Evolutionary conservation across 2,888 invertebrate genomes (phyloP).

Genomic region (Galeruca laticollis): DNA sequence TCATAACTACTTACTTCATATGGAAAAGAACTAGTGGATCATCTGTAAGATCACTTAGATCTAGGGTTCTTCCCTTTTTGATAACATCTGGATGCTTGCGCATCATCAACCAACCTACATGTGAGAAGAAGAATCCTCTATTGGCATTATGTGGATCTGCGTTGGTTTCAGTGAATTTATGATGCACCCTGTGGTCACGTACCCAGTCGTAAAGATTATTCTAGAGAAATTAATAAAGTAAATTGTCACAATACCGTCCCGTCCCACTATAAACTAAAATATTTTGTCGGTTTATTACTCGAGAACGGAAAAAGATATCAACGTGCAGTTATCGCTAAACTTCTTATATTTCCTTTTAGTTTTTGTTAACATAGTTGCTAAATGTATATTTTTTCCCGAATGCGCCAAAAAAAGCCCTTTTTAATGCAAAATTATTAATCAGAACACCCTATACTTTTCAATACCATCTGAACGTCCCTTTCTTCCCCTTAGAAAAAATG

Average conservation of each 20-base stretch:
- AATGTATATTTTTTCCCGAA: no score
- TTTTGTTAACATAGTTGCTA: no score
- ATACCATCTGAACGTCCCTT: no score
- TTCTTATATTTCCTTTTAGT: no score
- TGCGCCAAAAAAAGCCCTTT: no score
- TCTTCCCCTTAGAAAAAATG: no score
- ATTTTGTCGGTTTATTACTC: no score
- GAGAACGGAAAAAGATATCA: no score
- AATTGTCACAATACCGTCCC: neutral
- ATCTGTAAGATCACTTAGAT: slow-evolving; percentile 81
- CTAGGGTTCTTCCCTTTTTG: slow-evolving; percentile 80
- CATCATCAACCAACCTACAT: slow-evolving; percentile 93
- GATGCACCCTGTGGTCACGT: slow-evolving; percentile 86
- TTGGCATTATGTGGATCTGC: slow-evolving; percentile 92
- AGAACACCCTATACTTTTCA: no score
- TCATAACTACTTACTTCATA: slow-evolving; percentile 43
- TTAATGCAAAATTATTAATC: no score
- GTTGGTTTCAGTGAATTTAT: slow-evolving; percentile 90
- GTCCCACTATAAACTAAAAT: no score
- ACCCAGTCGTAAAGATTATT: slow-evolving; percentile 92
- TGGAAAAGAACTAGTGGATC: slow-evolving; percentile 86
- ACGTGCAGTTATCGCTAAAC: no score
- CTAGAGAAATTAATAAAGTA: slow-evolving; percentile 52
- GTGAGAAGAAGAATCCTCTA: slow-evolving; percentile 93
- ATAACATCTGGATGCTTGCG: slow-evolving; percentile 89